A percentile compares a stretch with the other conserved stretches of the same genome.
Conservation (phyloP, 1,140 invertebrate species). For the Caenorhabditis remanei region DNA sequence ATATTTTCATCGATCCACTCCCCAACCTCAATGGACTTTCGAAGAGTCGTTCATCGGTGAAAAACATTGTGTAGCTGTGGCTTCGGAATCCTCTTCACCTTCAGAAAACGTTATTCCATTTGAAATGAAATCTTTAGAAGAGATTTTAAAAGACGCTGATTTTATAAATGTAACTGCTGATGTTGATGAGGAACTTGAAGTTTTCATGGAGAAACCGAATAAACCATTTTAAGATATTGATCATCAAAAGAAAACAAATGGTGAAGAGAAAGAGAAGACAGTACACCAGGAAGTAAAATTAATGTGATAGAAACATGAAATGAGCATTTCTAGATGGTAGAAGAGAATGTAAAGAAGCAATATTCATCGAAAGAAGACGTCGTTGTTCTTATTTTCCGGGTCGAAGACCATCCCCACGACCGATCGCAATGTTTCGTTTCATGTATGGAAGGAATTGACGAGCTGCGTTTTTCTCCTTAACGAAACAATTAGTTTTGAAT, state of each 20-base stretch:
- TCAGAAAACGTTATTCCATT: constrained; percentile 7
- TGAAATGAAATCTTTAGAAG: constrained; percentile 23
- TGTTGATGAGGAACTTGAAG: constrained; percentile 45
- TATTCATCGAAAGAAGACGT: not conserved
- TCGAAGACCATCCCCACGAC: constrained; percentile 60
- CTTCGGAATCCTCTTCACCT: constrained; percentile 11
- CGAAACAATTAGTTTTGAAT: not conserved
- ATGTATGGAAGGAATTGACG: constrained; percentile 41
- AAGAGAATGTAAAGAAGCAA: not conserved
- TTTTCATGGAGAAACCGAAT: constrained; percentile 39
- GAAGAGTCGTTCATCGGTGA: constrained; percentile 58
- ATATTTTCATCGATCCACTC: constrained; percentile 17
- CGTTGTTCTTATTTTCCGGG: constrained; percentile 56
- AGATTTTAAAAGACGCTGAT: constrained; percentile 19
- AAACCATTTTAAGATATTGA: constrained; percentile 39
- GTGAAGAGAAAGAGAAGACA: not conserved
- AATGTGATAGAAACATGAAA: not conserved
- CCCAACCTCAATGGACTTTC: constrained; percentile 54
- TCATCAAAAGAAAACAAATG: not conserved
- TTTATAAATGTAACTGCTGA: constrained; percentile 16
- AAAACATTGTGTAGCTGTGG: constrained; percentile 59
- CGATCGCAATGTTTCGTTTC: constrained; percentile 63
- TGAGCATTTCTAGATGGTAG: constrained; percentile 32
- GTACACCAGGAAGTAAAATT: constrained; percentile 17
- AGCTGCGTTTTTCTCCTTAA: constrained; percentile 33